These are phyloP conservation scores for Pavo muticus DNA, from an alignment of 2,113 vertebrate species.

Conservation along the genomic window DNA sequence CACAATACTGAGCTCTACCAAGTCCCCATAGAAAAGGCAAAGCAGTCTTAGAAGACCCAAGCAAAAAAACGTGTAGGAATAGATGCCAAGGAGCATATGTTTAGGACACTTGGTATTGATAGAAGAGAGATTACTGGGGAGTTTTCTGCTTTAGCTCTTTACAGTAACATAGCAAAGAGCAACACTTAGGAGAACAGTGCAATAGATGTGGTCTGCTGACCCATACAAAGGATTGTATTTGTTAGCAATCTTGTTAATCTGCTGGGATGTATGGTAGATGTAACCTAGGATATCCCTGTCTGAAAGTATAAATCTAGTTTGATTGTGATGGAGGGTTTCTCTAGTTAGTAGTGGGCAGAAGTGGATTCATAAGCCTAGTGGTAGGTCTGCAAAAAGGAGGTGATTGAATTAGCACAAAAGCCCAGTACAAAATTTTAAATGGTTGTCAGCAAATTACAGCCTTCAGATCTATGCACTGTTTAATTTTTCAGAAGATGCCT, in stretches of 20 bases:
- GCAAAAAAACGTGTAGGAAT: background rate
- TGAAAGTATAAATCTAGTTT: background rate
- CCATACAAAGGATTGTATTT: background rate
- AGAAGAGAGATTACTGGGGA: background rate
- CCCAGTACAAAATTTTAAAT: background rate
- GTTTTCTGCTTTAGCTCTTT: background rate
- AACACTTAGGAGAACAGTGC: background rate
- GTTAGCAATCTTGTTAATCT: background rate
- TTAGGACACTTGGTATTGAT: background rate
- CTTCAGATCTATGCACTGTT: background rate
- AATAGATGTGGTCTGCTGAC: background rate
- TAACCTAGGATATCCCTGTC: background rate
- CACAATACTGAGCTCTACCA: background rate
- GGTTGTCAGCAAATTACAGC: background rate
- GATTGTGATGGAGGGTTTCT: background rate
- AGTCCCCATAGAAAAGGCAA: background rate
- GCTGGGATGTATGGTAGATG: background rate
- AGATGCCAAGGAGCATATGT: background rate
- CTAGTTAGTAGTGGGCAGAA: background rate
- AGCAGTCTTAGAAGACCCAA: background rate
- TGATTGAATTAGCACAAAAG: background rate
- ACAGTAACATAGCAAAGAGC: background rate
- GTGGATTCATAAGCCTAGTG: background rate
- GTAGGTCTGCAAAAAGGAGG: background rate
- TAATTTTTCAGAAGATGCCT: background rate